Evolutionary conservation across 2,797 vertebrate species (phyloP).

Genomic region (Kryptolebias ocellatus): DNA sequence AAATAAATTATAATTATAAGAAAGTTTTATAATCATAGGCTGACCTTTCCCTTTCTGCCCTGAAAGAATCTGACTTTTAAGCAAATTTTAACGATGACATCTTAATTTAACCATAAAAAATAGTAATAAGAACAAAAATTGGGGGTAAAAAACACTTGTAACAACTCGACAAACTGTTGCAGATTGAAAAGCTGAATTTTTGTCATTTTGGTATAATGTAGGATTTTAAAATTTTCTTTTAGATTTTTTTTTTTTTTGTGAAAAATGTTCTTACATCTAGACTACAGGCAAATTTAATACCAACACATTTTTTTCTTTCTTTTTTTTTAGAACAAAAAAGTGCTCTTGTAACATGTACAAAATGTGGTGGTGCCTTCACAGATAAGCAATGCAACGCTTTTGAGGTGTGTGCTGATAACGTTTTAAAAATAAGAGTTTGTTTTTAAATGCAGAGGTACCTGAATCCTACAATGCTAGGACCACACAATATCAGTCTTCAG

Average conservation of each 20-base stretch:
- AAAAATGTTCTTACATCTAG: not conserved
- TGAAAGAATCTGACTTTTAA: no score
- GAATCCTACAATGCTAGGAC: no score
- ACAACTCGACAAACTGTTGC: not conserved
- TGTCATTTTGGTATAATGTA: not conserved
- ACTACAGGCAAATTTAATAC: not conserved
- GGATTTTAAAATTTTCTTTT: not conserved
- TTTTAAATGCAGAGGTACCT: not conserved
- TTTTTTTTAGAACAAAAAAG: no score
- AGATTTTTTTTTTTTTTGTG: not conserved
- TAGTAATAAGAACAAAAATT: no score
- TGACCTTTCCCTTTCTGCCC: no score
- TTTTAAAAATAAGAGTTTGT: not conserved
- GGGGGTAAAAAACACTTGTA: not conserved
- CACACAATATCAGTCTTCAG: not conserved
- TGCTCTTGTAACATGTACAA: not conserved
- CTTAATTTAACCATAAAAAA: no score
- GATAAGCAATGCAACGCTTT: not conserved
- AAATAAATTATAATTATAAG: no score
- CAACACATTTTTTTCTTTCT: not conserved
- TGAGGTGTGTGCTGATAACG: not conserved
- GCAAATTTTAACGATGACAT: no score
- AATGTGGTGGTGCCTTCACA: not conserved
- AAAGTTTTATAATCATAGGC: no score
- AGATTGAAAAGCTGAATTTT: not conserved